A percentile compares a stretch with the other conserved stretches of the same genome.
These are phyloP conservation scores for Nesidiocoris tenuis DNA, from an alignment of 2,888 invertebrate genomes.

Conservation along the genomic window DNA sequence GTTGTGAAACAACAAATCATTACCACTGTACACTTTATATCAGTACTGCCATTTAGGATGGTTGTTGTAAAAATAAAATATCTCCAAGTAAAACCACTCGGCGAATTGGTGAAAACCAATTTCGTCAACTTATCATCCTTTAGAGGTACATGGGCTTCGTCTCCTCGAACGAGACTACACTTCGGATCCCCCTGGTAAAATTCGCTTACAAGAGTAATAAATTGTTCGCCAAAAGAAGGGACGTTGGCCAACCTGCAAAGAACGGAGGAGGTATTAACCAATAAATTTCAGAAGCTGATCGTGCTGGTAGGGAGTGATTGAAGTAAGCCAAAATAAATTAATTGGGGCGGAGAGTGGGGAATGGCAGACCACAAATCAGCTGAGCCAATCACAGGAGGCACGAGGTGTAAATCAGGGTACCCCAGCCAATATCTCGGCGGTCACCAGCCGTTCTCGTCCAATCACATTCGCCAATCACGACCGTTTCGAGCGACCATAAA, in stretches of 20 bases:
- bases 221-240: not conserved
- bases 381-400: conserved; percentile 42
- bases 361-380: conserved; percentile 43
- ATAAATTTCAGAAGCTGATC: not conserved
- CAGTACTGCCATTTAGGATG: too few species aligned
- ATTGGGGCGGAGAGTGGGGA: conserved; percentile 39
- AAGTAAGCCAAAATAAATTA: conserved; percentile 39
- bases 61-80: too few species aligned
- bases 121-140: too few species aligned
- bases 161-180: too few species aligned
- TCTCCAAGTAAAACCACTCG: too few species aligned
- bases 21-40: too few species aligned
- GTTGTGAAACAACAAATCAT: too few species aligned
- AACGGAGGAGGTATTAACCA: not conserved
- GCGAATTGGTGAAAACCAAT: too few species aligned
- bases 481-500: conserved; percentile 1
- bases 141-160: too few species aligned
- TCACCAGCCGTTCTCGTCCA: not conserved
- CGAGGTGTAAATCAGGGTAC: conserved; percentile 40
- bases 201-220: not conserved
- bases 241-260: not conserved
- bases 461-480: conserved; percentile 30
- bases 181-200: too few species aligned
- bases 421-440: conserved; percentile 26
- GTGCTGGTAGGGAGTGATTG: not conserved